Evolutionary conservation across 1,140 invertebrate genomes (phyloP).

Genomic region (Tetranychus cinnabarinus): DNA sequence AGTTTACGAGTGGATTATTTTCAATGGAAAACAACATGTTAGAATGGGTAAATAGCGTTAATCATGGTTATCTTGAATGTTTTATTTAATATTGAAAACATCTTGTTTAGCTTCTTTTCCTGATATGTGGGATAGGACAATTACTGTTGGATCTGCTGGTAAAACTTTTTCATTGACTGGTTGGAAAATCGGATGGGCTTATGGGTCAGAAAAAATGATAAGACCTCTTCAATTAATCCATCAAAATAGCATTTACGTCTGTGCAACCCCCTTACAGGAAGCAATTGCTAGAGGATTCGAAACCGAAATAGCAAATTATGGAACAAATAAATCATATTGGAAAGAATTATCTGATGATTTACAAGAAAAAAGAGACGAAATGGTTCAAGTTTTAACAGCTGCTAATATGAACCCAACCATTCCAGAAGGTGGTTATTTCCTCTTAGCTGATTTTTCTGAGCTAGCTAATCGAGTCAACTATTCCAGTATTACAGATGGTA

Average conservation of each 20-base stretch:
- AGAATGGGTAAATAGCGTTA: constrained; percentile 43
- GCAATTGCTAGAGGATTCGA: constrained; percentile 6
- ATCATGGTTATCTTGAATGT: constrained; percentile 5
- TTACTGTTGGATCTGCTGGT: constrained; percentile 86
- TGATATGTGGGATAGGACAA: constrained; percentile 91
- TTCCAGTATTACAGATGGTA: neutral
- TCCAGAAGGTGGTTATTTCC: constrained; percentile 87
- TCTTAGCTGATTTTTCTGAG: constrained; percentile 64
- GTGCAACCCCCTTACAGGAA: constrained; percentile 46
- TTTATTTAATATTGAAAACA: constrained; percentile 15
- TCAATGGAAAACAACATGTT: constrained; percentile 55
- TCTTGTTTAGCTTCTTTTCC: constrained; percentile 42
- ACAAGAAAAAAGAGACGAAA: constrained; percentile 51
- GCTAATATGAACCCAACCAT: constrained; percentile 72
- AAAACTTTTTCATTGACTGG: constrained; percentile 94
- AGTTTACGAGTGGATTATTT: constrained; percentile 92
- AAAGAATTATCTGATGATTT: constrained; percentile 46
- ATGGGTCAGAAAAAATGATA: constrained; percentile 56
- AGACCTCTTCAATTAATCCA: constrained; percentile 61
- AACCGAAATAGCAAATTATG: constrained; percentile 29
- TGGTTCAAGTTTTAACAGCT: constrained; percentile 34
- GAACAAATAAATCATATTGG: constrained; percentile 59
- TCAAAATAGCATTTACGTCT: constrained; percentile 67
- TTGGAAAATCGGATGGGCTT: constrained; percentile 79
- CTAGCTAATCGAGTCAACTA: constrained; percentile 19